These are phyloP conservation scores for Priapulus caudatus DNA, from an alignment of 2,888 invertebrate genomes.

Conservation along the genomic window DNA sequence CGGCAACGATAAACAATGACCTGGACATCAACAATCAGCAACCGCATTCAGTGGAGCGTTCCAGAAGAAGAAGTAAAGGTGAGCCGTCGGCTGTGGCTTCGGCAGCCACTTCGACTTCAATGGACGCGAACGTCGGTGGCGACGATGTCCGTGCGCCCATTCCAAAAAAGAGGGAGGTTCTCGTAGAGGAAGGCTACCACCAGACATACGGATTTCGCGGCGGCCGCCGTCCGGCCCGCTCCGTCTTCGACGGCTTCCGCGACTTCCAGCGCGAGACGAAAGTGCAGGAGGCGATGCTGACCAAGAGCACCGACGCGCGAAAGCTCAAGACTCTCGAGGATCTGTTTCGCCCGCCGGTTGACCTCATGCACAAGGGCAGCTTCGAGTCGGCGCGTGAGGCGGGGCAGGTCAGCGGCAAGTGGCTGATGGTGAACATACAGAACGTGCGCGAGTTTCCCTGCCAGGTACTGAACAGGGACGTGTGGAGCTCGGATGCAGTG, in stretches of 20 bases:
- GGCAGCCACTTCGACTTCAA: not conserved
- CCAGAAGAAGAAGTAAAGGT: no score
- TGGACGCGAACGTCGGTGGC: no score
- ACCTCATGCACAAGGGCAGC: constrained; percentile 50
- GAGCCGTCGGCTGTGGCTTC: constrained; percentile 7
- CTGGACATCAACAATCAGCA: constrained; percentile 6
- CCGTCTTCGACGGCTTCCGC: constrained; percentile 43
- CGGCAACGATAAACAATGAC: constrained; percentile 14
- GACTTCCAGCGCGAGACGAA: constrained; percentile 43
- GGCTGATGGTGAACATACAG: constrained; percentile 59
- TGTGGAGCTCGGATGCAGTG: constrained; percentile 53
- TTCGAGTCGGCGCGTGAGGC: constrained; percentile 47
- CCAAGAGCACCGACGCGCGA: constrained; percentile 16
- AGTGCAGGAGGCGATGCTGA: constrained; percentile 24
- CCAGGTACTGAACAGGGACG: constrained; percentile 55
- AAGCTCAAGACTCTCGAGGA: constrained; percentile 50
- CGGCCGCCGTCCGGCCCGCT: constrained; percentile 31
- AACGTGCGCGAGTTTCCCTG: constrained; percentile 55
- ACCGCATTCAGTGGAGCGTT: not conserved
- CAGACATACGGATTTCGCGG: constrained; percentile 29
- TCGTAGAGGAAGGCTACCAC: constrained; percentile 36
- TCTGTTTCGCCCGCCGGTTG: constrained; percentile 55
- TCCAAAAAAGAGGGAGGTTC: constrained; percentile 40
- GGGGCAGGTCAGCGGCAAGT: constrained; percentile 47
- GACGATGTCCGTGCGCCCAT: constrained; percentile 41